Evolutionary conservation across 2,113 vertebrate genomes (phyloP).

Genomic region (Peromyscus leucopus): DNA sequence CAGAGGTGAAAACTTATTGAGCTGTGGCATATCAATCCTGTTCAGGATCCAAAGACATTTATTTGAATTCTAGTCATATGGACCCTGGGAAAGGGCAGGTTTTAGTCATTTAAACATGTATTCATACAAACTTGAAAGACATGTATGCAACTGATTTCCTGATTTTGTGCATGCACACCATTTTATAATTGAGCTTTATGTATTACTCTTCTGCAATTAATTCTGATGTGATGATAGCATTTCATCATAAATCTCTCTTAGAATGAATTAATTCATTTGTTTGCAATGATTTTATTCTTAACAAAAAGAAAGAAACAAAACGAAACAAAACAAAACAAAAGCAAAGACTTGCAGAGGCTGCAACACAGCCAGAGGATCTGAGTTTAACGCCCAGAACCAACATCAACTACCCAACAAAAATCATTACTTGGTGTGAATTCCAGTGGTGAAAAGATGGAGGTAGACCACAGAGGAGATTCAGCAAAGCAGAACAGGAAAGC

Average conservation of each 20-base stretch:
- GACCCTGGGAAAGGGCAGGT: background rate
- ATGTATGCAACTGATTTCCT: no score
- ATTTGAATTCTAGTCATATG: background rate
- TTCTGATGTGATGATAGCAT: background rate
- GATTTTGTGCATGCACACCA: background rate
- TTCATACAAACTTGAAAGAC: background rate
- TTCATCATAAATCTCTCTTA: background rate
- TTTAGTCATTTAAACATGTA: background rate
- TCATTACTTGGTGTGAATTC: no score
- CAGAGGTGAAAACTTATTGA: background rate
- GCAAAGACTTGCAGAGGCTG: background rate
- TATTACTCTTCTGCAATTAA: background rate
- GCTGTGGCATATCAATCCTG: background rate
- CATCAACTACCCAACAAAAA: background rate
- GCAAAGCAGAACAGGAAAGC: background rate
- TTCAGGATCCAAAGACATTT: background rate
- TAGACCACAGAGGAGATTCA: background rate
- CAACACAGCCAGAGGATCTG: background rate
- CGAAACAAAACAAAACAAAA: background rate
- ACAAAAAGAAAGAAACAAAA: background rate
- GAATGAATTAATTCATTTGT: background rate
- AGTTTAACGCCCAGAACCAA: background rate
- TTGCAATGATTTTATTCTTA: background rate
- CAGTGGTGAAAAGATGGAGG: background rate
- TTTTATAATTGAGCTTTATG: background rate